phyloP scores from a whole-genome alignment of 2,113 vertebrate species.

The Ovibos moschatus region DNA sequence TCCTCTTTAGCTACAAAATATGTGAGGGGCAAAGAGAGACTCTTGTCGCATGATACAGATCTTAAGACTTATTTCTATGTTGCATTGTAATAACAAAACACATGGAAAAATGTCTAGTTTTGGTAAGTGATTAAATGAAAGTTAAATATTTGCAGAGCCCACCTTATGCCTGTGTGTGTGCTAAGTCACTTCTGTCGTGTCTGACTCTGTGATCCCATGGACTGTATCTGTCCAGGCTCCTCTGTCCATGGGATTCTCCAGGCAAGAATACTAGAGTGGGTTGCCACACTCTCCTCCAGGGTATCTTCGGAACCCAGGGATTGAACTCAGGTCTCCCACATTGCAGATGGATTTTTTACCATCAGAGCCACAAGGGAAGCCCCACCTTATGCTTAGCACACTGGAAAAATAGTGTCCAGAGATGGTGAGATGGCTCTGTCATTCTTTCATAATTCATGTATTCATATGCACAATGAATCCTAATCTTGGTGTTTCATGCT shows the following conservation, averaged over 20 bases:
- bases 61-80: not conserved
- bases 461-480: not conserved
- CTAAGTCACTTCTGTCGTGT: not conserved
- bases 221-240: not conserved
- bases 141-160: not conserved
- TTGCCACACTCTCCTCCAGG: not conserved
- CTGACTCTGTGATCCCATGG: not conserved
- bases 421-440: not conserved
- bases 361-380: not conserved
- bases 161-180: not conserved
- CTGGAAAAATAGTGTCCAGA: not conserved
- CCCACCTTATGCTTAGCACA: not conserved
- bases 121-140: slow-evolving; percentile 23
- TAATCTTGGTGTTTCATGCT: not conserved
- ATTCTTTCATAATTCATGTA: not conserved
- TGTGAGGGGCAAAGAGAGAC: not conserved
- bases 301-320: not conserved
- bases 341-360: not conserved
- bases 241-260: not conserved
- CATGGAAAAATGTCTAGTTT: not conserved
- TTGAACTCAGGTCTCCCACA: not conserved
- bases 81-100: not conserved
- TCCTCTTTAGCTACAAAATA: not conserved
- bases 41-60: not conserved
- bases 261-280: not conserved